Conservation (phyloP, 2,113 vertebrate genomes). For the Chunga burmeisteri region DNA sequence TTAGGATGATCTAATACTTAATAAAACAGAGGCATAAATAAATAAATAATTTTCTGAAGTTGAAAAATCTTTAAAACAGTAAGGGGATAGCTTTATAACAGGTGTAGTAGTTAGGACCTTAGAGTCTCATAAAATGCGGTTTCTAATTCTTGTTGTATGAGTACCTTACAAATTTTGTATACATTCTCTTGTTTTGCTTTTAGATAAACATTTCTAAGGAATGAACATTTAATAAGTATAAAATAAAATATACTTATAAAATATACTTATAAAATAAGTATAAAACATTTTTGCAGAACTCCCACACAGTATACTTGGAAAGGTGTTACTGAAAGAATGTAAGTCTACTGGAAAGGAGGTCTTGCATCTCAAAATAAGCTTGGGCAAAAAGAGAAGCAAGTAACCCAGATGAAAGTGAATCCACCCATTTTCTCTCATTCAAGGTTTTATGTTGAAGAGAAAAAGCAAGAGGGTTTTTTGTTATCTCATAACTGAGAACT, state of each 20-base stretch:
- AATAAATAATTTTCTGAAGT: not conserved
- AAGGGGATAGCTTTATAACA: not conserved
- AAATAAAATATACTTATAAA: too few species aligned
- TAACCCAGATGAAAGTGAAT: not conserved
- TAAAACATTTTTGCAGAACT: not conserved
- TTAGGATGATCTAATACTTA: not conserved
- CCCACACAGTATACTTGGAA: not conserved
- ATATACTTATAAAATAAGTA: too few species aligned
- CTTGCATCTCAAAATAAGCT: not conserved
- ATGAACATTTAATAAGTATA: not conserved
- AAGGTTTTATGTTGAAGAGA: not conserved
- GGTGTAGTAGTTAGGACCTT: not conserved
- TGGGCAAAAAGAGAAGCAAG: not conserved
- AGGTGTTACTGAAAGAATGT: not conserved
- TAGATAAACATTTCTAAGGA: not conserved
- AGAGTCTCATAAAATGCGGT: not conserved
- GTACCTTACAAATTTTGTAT: not conserved
- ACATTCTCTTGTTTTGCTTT: not conserved
- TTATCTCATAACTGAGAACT: not conserved
- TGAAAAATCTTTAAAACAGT: not conserved
- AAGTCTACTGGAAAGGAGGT: not conserved
- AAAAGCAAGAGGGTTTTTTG: not conserved
- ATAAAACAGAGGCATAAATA: not conserved
- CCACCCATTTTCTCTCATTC: not conserved
- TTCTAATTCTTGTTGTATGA: not conserved